A percentile compares a stretch with the other conserved stretches of the same genome.
Conservation (phyloP, 1,140 invertebrate species). For the Rhysida immarginata region DNA sequence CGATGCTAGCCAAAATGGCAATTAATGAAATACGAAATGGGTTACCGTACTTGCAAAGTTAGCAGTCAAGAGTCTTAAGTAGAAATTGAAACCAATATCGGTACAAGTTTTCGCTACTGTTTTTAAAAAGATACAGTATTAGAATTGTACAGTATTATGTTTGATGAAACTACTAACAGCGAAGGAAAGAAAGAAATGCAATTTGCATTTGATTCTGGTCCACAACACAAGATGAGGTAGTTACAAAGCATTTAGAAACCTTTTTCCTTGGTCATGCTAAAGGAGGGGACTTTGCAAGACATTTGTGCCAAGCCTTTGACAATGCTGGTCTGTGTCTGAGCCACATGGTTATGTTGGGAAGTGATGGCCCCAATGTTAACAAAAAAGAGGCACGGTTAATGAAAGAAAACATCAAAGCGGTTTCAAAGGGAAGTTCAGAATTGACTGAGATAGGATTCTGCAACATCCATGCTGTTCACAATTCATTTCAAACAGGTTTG, state of each 20-base stretch:
- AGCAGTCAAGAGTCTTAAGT: no score
- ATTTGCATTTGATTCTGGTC: slow-evolving; percentile 16
- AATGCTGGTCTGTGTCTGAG: slow-evolving; percentile 7
- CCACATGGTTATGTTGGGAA: slow-evolving; percentile 17
- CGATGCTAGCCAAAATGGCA: slow-evolving; percentile 16
- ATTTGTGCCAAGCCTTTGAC: slow-evolving; percentile 12
- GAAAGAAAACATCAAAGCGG: slow-evolving; percentile 15
- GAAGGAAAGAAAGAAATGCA: slow-evolving; percentile 14
- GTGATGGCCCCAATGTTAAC: slow-evolving; percentile 23
- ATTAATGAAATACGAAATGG: no score
- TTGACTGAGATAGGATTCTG: slow-evolving; percentile 15
- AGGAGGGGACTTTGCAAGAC: slow-evolving; percentile 5
- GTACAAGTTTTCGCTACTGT: no score
- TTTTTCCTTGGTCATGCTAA: slow-evolving; percentile 17
- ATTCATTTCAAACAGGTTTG: slow-evolving; percentile 19
- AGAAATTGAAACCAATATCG: no score
- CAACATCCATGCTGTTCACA: slow-evolving; percentile 19
- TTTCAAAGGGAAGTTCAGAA: neutral
- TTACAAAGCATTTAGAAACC: slow-evolving; percentile 14
- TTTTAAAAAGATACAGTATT: slow-evolving; percentile 9
- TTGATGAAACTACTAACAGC: no score
- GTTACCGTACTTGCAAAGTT: slow-evolving; percentile 8
- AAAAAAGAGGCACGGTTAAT: slow-evolving; percentile 18
- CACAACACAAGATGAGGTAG: slow-evolving; percentile 8
- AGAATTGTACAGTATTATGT: slow-evolving; percentile 13